Evolutionary conservation across 2,113 vertebrate species (phyloP), one percentile per base, ranked within the genome.

Genomic region (Sakesphorus luctuosus): DNA sequence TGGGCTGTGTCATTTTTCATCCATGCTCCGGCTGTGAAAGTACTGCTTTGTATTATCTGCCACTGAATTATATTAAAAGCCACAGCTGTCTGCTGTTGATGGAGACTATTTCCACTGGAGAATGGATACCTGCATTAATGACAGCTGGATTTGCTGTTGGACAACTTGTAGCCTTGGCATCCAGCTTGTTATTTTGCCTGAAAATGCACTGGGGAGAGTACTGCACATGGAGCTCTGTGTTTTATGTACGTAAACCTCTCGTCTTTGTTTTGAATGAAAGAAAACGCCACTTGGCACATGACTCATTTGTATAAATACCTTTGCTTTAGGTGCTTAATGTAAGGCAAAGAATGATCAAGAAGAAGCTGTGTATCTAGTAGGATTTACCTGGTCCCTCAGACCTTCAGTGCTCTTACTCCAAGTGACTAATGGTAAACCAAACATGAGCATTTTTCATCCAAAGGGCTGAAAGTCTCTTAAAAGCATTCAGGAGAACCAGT

Each of bases 41-140:
- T 81, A 50, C 56, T 68, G 83, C 80, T 84, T 94, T 92, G 73
- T 84, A 43, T 89, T 87, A 73, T 61, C 87, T 80, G 26, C 76
- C 50, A 26, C 61, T 25, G 44, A 38, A 87, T 68, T 80, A 63
- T 61, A 68, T 65, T 84, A 68, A 86, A 87, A 90, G 75, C 43
- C 83, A 69, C 3, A 8, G 43, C 81, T 61, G 66, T 58, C 84
- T 92, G 61, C 81, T 85, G 46, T 49, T 78, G 76, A 31, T 77
- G 68, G 49, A 89, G 61, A 81, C 49, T 2, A 5, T 86, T 94
- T 93, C 49, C 87, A 62, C 50, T 40, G 75, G 36, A 65, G 59
- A 40, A 59, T 20, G 84, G 87, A 69, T 68, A 92, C 40, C 78
- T 80, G 77, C 47, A 35, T 50, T 82, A 80, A 44, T 19, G 75